These are phyloP conservation scores for Lonchura striata DNA, from an alignment of 2,113 vertebrate species.

Conservation along the genomic window DNA sequence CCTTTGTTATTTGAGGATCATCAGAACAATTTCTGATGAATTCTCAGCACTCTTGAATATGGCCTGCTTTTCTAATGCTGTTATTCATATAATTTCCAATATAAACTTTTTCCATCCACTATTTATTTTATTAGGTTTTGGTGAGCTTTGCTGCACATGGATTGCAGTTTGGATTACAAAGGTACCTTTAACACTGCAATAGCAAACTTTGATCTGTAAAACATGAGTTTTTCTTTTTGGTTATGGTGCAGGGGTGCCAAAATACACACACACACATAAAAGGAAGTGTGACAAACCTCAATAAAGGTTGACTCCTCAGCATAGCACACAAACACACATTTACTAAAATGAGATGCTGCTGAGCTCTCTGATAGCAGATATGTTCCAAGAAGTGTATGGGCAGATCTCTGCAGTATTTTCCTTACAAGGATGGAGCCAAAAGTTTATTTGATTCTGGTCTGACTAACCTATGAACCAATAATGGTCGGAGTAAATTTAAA, in stretches of 20 bases:
- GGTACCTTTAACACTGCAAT: background rate
- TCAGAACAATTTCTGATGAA: constrained; percentile 37
- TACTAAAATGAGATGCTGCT: background rate
- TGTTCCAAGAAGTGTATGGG: background rate
- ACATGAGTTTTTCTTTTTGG: background rate
- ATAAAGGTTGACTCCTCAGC: background rate
- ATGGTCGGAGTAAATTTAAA: background rate
- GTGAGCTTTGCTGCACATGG: constrained; percentile 1
- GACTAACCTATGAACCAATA: background rate
- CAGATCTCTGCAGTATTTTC: background rate
- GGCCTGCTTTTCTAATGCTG: constrained; percentile 20
- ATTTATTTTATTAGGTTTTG: constrained; percentile 51
- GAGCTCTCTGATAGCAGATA: background rate
- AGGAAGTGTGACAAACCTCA: background rate
- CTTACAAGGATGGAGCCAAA: background rate
- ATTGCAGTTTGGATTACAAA: constrained; percentile 30
- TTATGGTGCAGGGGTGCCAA: constrained; percentile 7
- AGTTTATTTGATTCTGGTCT: background rate
- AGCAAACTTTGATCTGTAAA: background rate
- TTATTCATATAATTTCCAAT: constrained; percentile 48
- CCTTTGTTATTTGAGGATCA: constrained; percentile 39
- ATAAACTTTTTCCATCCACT: constrained; percentile 19
- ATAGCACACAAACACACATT: background rate
- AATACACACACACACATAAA: background rate
- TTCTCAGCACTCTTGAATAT: constrained; percentile 18